phyloP scores from a whole-genome alignment of 2,113 vertebrate species.

The Coryphaenoides rupestris region DNA sequence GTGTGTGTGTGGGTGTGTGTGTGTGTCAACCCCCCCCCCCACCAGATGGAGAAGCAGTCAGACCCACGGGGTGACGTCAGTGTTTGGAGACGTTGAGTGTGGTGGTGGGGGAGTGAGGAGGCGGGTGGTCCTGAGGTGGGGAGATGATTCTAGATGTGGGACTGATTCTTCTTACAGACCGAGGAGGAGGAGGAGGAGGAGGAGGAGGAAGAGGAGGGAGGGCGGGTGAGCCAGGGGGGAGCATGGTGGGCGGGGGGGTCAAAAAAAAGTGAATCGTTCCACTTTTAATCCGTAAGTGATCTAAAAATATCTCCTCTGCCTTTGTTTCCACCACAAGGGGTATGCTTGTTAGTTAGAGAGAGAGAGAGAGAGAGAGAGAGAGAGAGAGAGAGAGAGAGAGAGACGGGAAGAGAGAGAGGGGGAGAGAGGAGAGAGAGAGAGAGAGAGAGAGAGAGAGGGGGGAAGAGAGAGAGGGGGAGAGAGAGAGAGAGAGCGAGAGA shows the following conservation, averaged over 20 bases:
- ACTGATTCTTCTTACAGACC: no score
- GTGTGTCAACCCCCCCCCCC: constrained; percentile 27
- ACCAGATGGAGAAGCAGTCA: constrained; percentile 54
- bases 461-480: no score
- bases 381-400: no score
- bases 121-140: no score
- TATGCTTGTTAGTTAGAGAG: constrained; percentile 55
- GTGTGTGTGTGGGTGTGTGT: no score
- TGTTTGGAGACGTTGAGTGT: constrained; percentile 58
- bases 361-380: no score
- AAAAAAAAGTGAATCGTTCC: constrained; percentile 29
- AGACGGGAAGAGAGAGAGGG: no score
- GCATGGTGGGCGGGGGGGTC: constrained; percentile 52
- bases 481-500: constrained; percentile 10
- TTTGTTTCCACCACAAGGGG: constrained; percentile 60
- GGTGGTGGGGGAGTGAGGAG: neutral
- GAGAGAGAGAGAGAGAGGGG: no score
- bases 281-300: constrained; percentile 21
- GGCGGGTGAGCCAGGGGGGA: constrained; percentile 46
- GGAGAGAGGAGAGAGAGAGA: no score
- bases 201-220: constrained; percentile 42
- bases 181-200: constrained; percentile 19
- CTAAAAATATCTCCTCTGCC: constrained; percentile 64
- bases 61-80: constrained; percentile 61
- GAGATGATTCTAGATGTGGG: constrained; percentile 39